These are phyloP conservation scores for Mungos mungo DNA, from an alignment of 2,113 vertebrate species.

Conservation along the genomic window DNA sequence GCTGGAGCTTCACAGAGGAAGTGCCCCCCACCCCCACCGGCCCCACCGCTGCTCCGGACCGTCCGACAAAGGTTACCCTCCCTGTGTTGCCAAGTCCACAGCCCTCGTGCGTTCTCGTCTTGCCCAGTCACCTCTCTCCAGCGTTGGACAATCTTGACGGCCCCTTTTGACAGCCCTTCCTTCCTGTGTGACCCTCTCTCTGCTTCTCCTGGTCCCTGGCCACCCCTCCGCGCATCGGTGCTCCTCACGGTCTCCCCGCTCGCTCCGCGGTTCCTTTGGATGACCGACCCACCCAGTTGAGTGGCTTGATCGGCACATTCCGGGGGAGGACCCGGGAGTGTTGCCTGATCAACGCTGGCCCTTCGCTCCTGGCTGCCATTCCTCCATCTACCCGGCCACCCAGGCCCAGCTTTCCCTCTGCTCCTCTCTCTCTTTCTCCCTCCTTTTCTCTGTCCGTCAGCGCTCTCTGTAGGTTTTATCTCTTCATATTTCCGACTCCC, in stretches of 20 bases:
- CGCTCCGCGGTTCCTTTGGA: background rate
- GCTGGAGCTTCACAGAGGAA: background rate
- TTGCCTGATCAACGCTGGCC: background rate
- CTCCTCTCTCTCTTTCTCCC: background rate
- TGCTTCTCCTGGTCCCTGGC: background rate
- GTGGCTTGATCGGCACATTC: background rate
- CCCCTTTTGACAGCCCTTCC: background rate
- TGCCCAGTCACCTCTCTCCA: background rate
- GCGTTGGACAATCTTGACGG: background rate
- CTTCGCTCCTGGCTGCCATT: background rate
- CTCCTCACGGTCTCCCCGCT: background rate
- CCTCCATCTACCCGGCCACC: background rate
- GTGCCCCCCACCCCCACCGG: too few species aligned
- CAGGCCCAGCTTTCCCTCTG: too few species aligned
- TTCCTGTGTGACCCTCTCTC: background rate
- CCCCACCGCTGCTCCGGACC: background rate
- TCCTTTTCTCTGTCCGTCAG: background rate
- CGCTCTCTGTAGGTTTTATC: background rate
- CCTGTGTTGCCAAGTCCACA: background rate
- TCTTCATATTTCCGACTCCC: background rate
- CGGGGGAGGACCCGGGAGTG: too few species aligned
- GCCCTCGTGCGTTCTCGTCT: background rate
- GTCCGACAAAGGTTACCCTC: background rate
- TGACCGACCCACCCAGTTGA: fast-evolving
- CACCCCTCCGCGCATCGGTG: background rate